Base-by-base conservation (phyloP, 2,113 vertebrate species). In the Balaeniceps rex region DNA sequence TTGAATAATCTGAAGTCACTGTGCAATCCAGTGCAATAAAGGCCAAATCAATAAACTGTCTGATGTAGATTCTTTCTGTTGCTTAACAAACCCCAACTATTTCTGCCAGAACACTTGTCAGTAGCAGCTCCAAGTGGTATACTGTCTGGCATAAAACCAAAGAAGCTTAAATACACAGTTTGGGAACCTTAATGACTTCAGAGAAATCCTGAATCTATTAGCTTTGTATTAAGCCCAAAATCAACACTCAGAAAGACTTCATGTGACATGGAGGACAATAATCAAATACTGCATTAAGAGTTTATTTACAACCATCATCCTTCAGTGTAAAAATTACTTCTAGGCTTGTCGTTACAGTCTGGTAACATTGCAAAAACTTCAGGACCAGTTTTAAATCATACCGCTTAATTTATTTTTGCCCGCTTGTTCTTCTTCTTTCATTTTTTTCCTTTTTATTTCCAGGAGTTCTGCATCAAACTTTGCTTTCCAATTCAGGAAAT, bases 401-500 rank as follows among this genome's bases (percentile, higher is more conserved):
- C 99, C 99, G 3, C 99, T 99, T 91, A 99, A 98, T 98, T 99
- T 99, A 93, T 80, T 93, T 98, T 99, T 99, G 89, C 98, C 99
- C 0, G 98, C 94, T 97, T 99, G 99, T 24, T 99, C 99, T 68
- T 99, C 99, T 94, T 99, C 99, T 96, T 99, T 99, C 97, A 99
- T 99, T 58, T 94, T 98, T 97, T 99, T 99, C 83, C 97, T 99
- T 96, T 98, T 99, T 76, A 99, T 94, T 97, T 99, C 99, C 9
- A 97, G 82, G 91, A 99, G 97, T 65, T 99, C 99, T 93, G 97
- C 89, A 85, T 99, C 99, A 98, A 99, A 99, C 70, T 93, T 98
- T 5, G 99, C 98, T 97, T 99, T 99, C 99, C 99, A 99, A 34
- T 97, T 98, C 87, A 99, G 97, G 95, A 99, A 99, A 98, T 99